These are phyloP conservation scores for Caenorhabditis sp. DNA, from an alignment of 2,888 invertebrate genomes.

Conservation along the genomic window DNA sequence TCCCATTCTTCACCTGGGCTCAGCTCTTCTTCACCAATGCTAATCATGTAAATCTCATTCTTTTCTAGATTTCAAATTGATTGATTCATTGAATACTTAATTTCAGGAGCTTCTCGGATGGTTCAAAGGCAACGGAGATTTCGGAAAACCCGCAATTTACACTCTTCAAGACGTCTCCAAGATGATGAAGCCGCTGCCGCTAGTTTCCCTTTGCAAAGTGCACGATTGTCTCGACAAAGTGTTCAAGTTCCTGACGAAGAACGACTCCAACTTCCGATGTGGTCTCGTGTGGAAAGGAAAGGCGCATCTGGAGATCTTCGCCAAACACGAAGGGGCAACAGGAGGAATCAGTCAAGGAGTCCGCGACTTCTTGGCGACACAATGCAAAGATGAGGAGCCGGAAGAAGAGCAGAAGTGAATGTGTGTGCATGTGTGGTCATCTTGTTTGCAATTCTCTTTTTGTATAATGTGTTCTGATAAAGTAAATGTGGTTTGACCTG, in stretches of 20 bases:
- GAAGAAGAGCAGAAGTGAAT: slow-evolving; percentile 51
- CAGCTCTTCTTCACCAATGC: slow-evolving; percentile 82
- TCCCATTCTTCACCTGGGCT: slow-evolving; percentile 83
- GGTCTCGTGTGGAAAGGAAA: slow-evolving; percentile 81
- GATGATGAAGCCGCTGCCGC: slow-evolving; percentile 83
- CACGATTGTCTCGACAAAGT: slow-evolving; percentile 82
- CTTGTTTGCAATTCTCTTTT: slow-evolving; percentile 35
- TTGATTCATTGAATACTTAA: neutral
- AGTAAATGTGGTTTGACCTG: slow-evolving; percentile 44
- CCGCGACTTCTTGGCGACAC: slow-evolving; percentile 76
- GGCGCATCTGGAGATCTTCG: slow-evolving; percentile 81
- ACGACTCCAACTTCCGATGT: slow-evolving; percentile 80
- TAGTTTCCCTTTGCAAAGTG: slow-evolving; percentile 80
- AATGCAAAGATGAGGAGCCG: slow-evolving; percentile 78
- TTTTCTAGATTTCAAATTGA: neutral
- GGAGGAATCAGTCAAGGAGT: slow-evolving; percentile 78
- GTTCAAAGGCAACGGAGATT: slow-evolving; percentile 83
- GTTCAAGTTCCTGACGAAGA: slow-evolving; percentile 80
- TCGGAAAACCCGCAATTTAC: slow-evolving; percentile 81
- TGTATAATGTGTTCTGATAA: slow-evolving; percentile 57
- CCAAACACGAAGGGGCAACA: slow-evolving; percentile 72
- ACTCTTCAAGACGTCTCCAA: slow-evolving; percentile 80
- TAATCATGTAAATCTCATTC: slow-evolving; percentile 64
- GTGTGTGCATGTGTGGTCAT: too few relatives aligned
- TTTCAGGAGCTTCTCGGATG: slow-evolving; percentile 80